These are phyloP conservation scores for Sigmodon hispidus DNA, from an alignment of 2,113 vertebrate genomes.

Conservation along the genomic window DNA sequence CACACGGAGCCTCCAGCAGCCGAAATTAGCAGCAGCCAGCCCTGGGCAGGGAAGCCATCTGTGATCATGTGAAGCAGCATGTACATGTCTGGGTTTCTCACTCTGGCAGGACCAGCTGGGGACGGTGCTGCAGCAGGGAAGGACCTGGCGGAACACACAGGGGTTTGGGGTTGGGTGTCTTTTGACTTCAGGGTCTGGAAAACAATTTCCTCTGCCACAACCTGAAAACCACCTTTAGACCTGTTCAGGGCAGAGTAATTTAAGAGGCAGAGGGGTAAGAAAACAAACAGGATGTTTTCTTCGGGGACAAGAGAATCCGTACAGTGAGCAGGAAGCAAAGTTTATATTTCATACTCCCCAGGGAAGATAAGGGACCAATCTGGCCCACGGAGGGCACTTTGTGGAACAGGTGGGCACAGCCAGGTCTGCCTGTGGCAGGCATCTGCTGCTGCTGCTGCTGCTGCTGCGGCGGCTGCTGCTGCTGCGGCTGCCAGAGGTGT, in stretches of 20 bases:
- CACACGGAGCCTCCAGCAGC: conserved; percentile 30
- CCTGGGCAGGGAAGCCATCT: conserved; percentile 78
- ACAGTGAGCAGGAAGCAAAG: background rate
- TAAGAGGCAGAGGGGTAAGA: background rate
- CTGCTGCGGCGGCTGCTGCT: background rate
- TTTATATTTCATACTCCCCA: background rate
- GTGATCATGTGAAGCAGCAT: background rate
- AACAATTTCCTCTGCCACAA: background rate
- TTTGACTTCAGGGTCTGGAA: background rate
- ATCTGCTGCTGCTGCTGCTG: background rate
- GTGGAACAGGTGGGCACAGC: too few species aligned
- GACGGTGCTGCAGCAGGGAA: rapidly evolving
- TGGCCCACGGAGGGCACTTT: background rate
- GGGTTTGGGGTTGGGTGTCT: background rate
- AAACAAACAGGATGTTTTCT: rapidly evolving
- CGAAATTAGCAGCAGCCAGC: conserved; percentile 74
- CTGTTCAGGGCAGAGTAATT: background rate
- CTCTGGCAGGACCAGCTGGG: background rate
- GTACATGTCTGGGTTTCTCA: conserved; percentile 18
- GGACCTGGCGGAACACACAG: background rate
- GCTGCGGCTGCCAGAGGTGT: background rate
- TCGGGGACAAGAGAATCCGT: background rate
- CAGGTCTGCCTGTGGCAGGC: background rate
- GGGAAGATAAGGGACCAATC: background rate
- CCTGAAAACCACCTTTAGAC: background rate